These are phyloP conservation scores for Lampropteryx suffumata DNA, from an alignment of 2,888 invertebrate species.

Conservation along the genomic window DNA sequence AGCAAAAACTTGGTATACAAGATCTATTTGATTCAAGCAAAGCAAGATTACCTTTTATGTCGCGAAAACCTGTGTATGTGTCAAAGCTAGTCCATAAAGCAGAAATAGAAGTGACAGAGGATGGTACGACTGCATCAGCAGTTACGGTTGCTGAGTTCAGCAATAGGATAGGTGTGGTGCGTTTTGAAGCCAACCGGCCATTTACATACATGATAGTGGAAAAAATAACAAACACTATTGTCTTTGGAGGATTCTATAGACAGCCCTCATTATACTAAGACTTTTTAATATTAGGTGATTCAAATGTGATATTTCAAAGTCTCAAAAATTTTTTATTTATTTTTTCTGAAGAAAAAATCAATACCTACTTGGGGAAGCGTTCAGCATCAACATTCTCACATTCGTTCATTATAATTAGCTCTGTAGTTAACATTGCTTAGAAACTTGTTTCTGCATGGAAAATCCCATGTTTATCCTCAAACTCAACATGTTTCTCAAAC, in stretches of 20 bases:
- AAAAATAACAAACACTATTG: slow-evolving; percentile 76
- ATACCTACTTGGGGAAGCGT: no score
- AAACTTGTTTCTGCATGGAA: slow-evolving; percentile 20
- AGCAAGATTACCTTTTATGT: slow-evolving; percentile 70
- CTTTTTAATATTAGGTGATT: neutral
- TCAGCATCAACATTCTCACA: neutral
- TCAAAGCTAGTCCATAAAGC: slow-evolving; percentile 86
- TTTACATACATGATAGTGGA: slow-evolving; percentile 87
- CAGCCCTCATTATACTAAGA: slow-evolving; percentile 58
- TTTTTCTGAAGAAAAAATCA: neutral
- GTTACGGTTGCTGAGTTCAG: slow-evolving; percentile 77
- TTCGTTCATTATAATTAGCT: slow-evolving; percentile 3
- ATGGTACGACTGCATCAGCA: slow-evolving; percentile 87
- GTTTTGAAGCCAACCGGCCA: slow-evolving; percentile 85
- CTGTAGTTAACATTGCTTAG: slow-evolving; percentile 12
- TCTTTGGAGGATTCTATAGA: slow-evolving; percentile 70
- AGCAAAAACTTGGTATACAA: slow-evolving; percentile 61
- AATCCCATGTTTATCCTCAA: slow-evolving; percentile 9
- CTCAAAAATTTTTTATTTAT: no score
- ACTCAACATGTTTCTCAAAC: slow-evolving; percentile 4
- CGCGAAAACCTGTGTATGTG: slow-evolving; percentile 76
- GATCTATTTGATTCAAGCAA: slow-evolving; percentile 81
- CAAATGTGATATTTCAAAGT: no score
- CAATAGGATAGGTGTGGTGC: slow-evolving; percentile 80
- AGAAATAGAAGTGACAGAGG: slow-evolving; percentile 88